Conservation (phyloP, 2,113 vertebrate genomes). For the Tor tambroides region DNA sequence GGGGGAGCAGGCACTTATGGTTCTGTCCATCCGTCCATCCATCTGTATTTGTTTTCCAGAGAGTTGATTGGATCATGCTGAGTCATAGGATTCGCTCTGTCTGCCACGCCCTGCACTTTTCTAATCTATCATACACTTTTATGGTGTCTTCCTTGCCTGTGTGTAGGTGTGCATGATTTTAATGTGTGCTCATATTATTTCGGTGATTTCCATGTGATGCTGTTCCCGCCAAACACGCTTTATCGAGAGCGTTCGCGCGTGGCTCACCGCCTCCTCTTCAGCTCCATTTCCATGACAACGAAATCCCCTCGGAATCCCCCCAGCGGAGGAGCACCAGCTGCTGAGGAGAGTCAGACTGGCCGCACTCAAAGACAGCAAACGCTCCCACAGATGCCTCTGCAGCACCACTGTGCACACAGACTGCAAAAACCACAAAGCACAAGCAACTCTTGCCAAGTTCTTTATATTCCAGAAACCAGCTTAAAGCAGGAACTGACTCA, state of each 20-base stretch:
- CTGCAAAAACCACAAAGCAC: too few relatives aligned
- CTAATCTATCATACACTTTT: too few relatives aligned
- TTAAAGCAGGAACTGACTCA: too few relatives aligned
- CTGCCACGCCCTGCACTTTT: neutral
- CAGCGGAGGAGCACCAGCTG: neutral
- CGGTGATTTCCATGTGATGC: neutral
- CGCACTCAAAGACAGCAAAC: neutral
- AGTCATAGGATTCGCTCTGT: neutral
- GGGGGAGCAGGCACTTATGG: neutral
- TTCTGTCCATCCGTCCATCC: neutral
- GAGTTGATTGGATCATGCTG: neutral
- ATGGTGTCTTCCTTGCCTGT: neutral
- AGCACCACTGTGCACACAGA: too few relatives aligned
- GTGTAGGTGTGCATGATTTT: neutral
- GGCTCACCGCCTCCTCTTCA: slow-evolving; percentile 5
- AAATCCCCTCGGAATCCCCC: slow-evolving; percentile 18
- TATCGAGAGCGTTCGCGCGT: too few relatives aligned
- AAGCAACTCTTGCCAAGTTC: too few relatives aligned
- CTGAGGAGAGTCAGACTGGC: neutral
- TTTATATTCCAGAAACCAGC: too few relatives aligned
- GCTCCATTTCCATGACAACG: slow-evolving; percentile 45
- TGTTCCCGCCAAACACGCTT: neutral
- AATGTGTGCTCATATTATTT: neutral
- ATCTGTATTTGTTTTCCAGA: neutral
- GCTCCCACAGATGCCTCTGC: too few relatives aligned